These are phyloP conservation scores for Phrynocephalus guinanensis DNA, from an alignment of 2,797 vertebrate genomes.

Conservation along the genomic window DNA sequence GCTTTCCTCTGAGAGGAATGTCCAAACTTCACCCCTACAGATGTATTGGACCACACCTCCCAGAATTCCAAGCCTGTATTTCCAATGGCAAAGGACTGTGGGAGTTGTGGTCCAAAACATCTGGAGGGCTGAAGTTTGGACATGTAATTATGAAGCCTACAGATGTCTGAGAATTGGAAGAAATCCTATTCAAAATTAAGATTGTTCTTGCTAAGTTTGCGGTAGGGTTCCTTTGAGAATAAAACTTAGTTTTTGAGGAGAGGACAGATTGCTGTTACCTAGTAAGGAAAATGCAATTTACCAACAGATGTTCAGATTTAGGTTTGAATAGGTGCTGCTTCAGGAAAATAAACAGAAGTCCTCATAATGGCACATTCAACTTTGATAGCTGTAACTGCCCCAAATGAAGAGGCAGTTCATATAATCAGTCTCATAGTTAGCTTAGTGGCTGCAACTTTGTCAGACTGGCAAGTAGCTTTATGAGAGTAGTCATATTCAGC, in stretches of 20 bases:
- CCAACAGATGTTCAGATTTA: neutral
- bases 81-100: no score
- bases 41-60: no score
- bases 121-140: neutral
- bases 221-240: neutral
- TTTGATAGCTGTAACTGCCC: neutral
- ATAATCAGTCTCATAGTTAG: neutral
- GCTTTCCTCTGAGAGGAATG: no score
- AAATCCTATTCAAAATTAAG: neutral
- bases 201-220: neutral
- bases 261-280: neutral
- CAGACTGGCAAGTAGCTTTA: neutral
- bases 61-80: no score
- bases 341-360: neutral
- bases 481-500: neutral
- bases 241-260: neutral
- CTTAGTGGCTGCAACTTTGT: neutral
- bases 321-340: neutral
- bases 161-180: neutral
- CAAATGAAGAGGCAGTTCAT: neutral
- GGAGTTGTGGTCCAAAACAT: no score
- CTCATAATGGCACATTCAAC: neutral
- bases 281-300: neutral
- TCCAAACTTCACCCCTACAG: no score
- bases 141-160: neutral